Evolutionary conservation across 1,140 invertebrate species (phyloP).

Genomic region (Bombus superbus): DNA sequence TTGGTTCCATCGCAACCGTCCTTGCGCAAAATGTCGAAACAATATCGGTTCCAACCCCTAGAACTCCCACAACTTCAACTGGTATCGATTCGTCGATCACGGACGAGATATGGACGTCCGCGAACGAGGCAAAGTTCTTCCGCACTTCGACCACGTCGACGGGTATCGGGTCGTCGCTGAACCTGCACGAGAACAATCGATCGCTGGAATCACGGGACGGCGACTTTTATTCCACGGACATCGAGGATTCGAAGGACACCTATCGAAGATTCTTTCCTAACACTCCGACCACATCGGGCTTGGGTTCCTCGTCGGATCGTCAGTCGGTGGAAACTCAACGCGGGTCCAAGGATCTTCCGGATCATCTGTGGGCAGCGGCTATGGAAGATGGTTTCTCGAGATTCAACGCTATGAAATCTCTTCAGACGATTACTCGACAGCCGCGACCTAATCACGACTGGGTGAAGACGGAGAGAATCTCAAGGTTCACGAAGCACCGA

Average conservation of each 20-base stretch:
- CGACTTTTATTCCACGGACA: slow-evolving; percentile 74
- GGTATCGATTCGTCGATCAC: slow-evolving; percentile 71
- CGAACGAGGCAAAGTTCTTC: slow-evolving; percentile 71
- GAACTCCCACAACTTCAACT: slow-evolving; percentile 73
- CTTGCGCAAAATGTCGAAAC: background rate
- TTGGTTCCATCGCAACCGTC: background rate
- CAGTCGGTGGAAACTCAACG: slow-evolving; percentile 71
- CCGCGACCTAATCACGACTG: slow-evolving; percentile 76
- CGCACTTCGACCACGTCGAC: slow-evolving; percentile 75
- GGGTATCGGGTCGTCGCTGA: slow-evolving; percentile 74
- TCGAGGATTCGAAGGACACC: slow-evolving; percentile 73
- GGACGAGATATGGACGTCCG: slow-evolving; percentile 76
- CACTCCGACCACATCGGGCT: slow-evolving; percentile 74
- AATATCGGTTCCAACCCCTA: background rate
- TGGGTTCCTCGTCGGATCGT: slow-evolving; percentile 74
- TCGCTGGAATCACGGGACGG: slow-evolving; percentile 73
- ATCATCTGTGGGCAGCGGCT: slow-evolving; percentile 71
- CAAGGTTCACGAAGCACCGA: slow-evolving; percentile 73
- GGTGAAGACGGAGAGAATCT: slow-evolving; percentile 74
- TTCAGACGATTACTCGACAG: slow-evolving; percentile 73
- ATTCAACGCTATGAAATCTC: slow-evolving; percentile 72
- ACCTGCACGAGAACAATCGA: slow-evolving; percentile 74
- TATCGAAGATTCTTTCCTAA: slow-evolving; percentile 70
- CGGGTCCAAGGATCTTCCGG: slow-evolving; percentile 69
- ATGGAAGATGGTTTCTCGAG: slow-evolving; percentile 73